phyloP scores from a whole-genome alignment of 1,140 invertebrate species.

The Heliconius hermathena region DNA sequence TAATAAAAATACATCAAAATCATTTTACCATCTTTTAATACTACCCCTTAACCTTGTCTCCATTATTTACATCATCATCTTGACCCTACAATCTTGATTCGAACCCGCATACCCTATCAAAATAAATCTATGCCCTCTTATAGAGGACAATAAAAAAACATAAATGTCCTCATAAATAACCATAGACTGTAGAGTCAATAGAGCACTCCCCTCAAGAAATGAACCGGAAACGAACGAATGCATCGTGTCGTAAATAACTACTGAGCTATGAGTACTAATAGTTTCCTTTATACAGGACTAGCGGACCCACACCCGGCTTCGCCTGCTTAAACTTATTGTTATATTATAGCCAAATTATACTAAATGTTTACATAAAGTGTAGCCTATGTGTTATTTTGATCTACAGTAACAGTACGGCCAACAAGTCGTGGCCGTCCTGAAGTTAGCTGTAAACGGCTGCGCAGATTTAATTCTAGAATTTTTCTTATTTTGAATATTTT shows the following conservation, averaged over 20 bases:
- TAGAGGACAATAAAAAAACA: constrained; percentile 1
- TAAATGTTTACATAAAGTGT: too few relatives aligned
- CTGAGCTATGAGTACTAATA: constrained; percentile 2
- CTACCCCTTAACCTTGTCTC: not conserved
- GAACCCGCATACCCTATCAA: constrained; percentile 7
- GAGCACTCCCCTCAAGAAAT: constrained; percentile 2
- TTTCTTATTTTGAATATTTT: too few relatives aligned
- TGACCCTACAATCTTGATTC: not conserved
- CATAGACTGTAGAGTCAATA: constrained; percentile 2
- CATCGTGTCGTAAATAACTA: constrained; percentile 8
- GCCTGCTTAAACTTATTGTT: too few relatives aligned
- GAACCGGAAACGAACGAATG: constrained; percentile 3
- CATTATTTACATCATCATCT: not conserved
- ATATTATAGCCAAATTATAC: too few relatives aligned
- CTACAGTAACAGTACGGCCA: too few relatives aligned
- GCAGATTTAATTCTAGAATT: too few relatives aligned
- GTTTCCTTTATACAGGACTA: not conserved
- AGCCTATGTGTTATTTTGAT: too few relatives aligned
- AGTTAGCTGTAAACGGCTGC: too few relatives aligned
- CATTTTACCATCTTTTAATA: not conserved
- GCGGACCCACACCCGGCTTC: too few relatives aligned
- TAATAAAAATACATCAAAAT: not conserved
- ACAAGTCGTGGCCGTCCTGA: too few relatives aligned
- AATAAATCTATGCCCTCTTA: not conserved
- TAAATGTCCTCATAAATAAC: constrained; percentile 2